Evolutionary conservation across 2,888 invertebrate species (phyloP), one percentile per base, ranked within the genome.

Genomic region (Seira sanloemensis): DNA sequence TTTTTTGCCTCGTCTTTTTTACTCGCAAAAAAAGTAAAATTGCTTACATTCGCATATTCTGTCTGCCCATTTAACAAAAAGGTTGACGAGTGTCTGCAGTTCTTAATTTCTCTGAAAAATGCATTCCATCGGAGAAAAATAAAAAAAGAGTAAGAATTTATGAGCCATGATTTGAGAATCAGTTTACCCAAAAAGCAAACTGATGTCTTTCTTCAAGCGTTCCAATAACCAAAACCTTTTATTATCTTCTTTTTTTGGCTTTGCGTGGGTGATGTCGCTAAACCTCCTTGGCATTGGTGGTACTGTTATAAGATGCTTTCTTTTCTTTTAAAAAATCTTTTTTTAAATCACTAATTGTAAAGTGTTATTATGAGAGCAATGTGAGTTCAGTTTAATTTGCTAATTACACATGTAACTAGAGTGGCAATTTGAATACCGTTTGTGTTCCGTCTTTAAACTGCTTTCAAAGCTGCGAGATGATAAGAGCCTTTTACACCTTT

Each of bases 361-460:
- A n/a, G n/a, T 18, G 16, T 50, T 50, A n/a, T n/a, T 50, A 50
- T 50, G 12, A 50, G n/a, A 50, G 1, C 50, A 12, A 18, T 50
- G 50, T 18, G n/a, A 50, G n/a, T 50, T 50, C 50, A 50, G 50
- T 50, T 50, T 50, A 50, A 50, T 50, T 50, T 50, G 50, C 50
- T 50, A 50, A 50, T 50, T 50, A 7, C 50, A 50, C 50, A 50
- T 50, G 50, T 50, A 50, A 50, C 50, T 50, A 50, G 50, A 50
- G 50, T 50, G 50, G 50, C 50, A 50, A 12, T 50, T 50, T 50
- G 50, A 50, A 50, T 50, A 16, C 50, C 50, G n/a, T 50, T 50
- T 12, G 50, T 50, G 50, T 18, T 37, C 37, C 12, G 37, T 37
- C 12, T 37, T 37, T 50, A 50, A 18, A 16, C 2, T 2, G 50